These are phyloP conservation scores for Drosophila kuntzei DNA, from an alignment of 2,888 invertebrate species.

Conservation along the genomic window DNA sequence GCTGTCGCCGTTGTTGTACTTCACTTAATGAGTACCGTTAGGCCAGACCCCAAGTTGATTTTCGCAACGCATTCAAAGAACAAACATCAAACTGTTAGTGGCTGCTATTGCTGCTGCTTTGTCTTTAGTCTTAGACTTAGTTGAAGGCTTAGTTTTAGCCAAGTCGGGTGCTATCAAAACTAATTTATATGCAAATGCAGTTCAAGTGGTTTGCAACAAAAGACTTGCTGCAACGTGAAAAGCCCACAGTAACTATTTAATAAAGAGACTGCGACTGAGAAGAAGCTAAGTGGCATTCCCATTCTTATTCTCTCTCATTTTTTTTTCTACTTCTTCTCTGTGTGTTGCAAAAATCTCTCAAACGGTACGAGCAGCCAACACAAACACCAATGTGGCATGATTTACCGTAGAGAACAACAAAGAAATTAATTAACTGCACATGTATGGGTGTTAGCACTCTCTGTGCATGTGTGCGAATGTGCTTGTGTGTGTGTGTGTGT, in stretches of 20 bases:
- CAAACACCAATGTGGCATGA: conserved; percentile 64
- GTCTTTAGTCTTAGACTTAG: conserved; percentile 26
- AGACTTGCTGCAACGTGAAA: conserved; percentile 52
- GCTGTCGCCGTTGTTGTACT: conserved; percentile 53
- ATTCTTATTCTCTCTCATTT: conserved; percentile 29
- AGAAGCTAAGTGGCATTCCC: conserved; percentile 54
- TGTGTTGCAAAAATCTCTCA: conserved; percentile 45
- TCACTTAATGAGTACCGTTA: conserved; percentile 78
- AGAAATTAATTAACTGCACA: conserved; percentile 80
- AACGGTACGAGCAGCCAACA: conserved; percentile 49
- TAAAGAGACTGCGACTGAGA: conserved; percentile 44
- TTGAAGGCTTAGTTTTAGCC: conserved; percentile 25
- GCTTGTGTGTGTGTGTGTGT: conserved; percentile 38
- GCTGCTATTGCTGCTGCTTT: conserved; percentile 19
- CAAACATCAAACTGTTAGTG: conserved; percentile 70
- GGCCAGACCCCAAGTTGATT: conserved; percentile 61
- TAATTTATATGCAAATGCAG: conserved; percentile 81
- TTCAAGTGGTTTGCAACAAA: conserved; percentile 73
- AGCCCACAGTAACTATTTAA: conserved; percentile 55
- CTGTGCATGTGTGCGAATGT: conserved; percentile 5
- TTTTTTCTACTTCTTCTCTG: not conserved
- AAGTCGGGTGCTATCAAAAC: conserved; percentile 66
- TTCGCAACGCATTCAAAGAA: conserved; percentile 73
- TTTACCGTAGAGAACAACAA: conserved; percentile 80
- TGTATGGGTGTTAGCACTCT: conserved; percentile 51